Conservation (phyloP, 30 jellyfish, hydroid and myxozoan species). For the Aurelia aurita region DNA sequence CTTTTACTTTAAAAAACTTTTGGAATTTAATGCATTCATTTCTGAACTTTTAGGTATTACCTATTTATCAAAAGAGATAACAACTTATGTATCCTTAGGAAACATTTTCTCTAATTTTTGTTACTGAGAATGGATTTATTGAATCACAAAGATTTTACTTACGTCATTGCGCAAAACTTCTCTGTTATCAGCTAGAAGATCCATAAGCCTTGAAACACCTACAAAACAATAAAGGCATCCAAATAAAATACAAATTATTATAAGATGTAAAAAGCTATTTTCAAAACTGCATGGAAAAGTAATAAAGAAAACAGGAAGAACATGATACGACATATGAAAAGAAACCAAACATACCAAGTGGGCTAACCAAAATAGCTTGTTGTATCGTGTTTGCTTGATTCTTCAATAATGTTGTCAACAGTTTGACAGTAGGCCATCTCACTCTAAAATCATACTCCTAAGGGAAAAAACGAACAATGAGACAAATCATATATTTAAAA, state of each 20-base stretch:
- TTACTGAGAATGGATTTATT: not conserved
- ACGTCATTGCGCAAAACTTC: slow-evolving; percentile 91
- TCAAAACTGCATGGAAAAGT: too few species aligned
- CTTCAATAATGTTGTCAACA: slow-evolving; percentile 70
- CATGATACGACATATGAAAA: not conserved
- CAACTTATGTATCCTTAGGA: too few species aligned
- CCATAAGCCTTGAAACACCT: slow-evolving; percentile 97
- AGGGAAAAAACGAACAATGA: too few species aligned
- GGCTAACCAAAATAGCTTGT: slow-evolving; percentile 90
- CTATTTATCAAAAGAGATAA: too few species aligned
- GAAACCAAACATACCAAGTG: slow-evolving; percentile 61
- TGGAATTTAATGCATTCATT: too few species aligned
- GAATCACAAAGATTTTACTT: slow-evolving; percentile 4
- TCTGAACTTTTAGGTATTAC: too few species aligned
- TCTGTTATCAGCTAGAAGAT: slow-evolving; percentile 84
- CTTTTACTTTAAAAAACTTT: too few species aligned
- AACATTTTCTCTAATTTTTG: too few species aligned
- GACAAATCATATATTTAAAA: too few species aligned
- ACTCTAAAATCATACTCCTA: slow-evolving; percentile 94
- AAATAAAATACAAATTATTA: too few species aligned
- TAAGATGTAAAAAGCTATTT: too few species aligned
- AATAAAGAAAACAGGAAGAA: not conserved
- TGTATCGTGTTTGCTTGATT: slow-evolving; percentile 84
- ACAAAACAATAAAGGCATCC: not conserved
- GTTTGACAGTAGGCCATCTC: slow-evolving; percentile 95